Evolutionary conservation across 2,888 invertebrate species (phyloP).

Genomic region (Liposcelis brunnea): DNA sequence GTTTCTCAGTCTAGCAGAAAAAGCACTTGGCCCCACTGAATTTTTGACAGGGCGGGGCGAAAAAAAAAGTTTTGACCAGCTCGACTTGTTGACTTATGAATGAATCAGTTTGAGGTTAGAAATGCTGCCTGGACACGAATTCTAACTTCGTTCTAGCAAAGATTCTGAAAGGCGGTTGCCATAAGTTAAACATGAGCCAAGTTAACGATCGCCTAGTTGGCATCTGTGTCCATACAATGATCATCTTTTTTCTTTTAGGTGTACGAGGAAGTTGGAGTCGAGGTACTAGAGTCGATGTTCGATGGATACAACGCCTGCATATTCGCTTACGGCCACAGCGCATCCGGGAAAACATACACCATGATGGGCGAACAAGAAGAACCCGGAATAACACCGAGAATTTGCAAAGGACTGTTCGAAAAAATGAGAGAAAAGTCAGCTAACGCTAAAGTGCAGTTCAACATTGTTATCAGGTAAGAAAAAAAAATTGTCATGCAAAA

Average conservation of each 20-base stretch:
- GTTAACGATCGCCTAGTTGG: too few relatives aligned
- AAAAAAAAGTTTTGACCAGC: too few relatives aligned
- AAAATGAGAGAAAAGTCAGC: constrained; percentile 21
- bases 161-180: too few relatives aligned
- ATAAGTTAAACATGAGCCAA: too few relatives aligned
- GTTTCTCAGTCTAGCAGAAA: constrained; percentile 2
- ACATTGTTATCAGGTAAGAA: background rate
- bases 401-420: constrained; percentile 34
- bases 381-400: constrained; percentile 37
- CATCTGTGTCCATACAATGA: too few relatives aligned
- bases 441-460: background rate
- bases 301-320: constrained; percentile 49
- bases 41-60: too few relatives aligned
- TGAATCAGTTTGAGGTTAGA: too few relatives aligned
- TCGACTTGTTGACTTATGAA: too few relatives aligned
- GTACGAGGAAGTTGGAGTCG: constrained; percentile 44
- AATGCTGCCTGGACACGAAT: too few relatives aligned
- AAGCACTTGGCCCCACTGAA: too few relatives aligned
- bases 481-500: too few relatives aligned
- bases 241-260: constrained; percentile 28
- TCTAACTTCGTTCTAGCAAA: too few relatives aligned
- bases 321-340: constrained; percentile 58
- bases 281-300: constrained; percentile 41
- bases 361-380: constrained; percentile 47
- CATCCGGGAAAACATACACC: constrained; percentile 59